Evolutionary conservation across 2,888 invertebrate species (phyloP), one percentile per base, ranked within the genome.

Genomic region (Paralinhomoeus sp.): DNA sequence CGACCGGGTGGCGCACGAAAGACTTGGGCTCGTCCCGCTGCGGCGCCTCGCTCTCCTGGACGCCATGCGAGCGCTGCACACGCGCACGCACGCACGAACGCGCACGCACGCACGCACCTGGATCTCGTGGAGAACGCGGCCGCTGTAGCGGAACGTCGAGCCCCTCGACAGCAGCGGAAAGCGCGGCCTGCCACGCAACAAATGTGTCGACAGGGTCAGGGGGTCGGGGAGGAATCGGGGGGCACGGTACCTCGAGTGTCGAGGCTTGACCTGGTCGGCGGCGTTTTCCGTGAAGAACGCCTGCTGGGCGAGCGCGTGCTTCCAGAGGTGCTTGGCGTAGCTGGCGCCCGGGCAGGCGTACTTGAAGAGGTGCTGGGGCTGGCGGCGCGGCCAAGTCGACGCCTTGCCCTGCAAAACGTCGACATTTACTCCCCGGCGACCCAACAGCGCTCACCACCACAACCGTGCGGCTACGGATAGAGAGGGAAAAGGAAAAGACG

Each of bases 231-330:
- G 18, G 17, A 3, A 3, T 15, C 7, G 5, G 9, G 18, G 33
- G 22, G 7, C 23, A 3, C 35, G 37, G 3, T 3, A 43, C 43
- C 17, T 33, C 9, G 36, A 24, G 24, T 5, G 27, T 15, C 22
- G 15, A 31, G 53, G 50, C 46, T 56, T 56, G 44, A 58, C 52
- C 17, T 47, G 43, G 7, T 43, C 42, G 20, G 54, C 54, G 9
- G 42, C 44, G 18, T 49, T 40, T 42, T 50, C 54, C 40, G 89
- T 91, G 68, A 87, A 93, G 70, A 93, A 93, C 53, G 89, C 71
- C 77, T 89, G 83, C 68, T 91, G 91, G 63, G 91, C 89, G 52
- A 91, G 82, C 40, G 89, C 85, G 69, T 87, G 87, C 62, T 82
- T 76, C 91, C 91, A 93, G 49, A 93, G 77, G 67, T 91, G 85